Conservation (phyloP, 2,797 vertebrate genomes). For the Coracias cyanogaster region DNA sequence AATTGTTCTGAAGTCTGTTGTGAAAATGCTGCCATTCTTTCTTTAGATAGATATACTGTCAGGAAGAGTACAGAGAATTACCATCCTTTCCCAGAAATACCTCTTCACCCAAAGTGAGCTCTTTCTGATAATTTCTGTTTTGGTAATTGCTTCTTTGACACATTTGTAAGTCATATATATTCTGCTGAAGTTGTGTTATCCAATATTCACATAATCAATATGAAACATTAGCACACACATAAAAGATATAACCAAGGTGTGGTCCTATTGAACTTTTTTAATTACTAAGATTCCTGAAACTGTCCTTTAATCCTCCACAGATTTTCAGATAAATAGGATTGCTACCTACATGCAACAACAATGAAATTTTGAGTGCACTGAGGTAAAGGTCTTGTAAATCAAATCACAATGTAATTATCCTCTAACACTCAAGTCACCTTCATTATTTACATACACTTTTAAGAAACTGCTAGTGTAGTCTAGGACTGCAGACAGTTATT, state of each 20-base stretch:
- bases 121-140: neutral
- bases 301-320: slow-evolving; percentile 5
- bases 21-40: neutral
- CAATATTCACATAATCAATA: slow-evolving; percentile 47
- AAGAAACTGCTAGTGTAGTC: neutral
- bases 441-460: neutral
- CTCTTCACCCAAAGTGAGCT: neutral
- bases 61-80: neutral
- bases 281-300: slow-evolving; percentile 5
- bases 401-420: neutral
- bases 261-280: slow-evolving; percentile 16
- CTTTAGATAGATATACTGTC: neutral
- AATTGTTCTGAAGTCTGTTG: neutral
- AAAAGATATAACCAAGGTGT: neutral
- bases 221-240: neutral
- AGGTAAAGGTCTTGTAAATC: neutral
- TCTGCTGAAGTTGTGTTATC: slow-evolving; percentile 46
- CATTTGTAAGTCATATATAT: slow-evolving; percentile 5
- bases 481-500: neutral
- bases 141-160: slow-evolving; percentile 16
- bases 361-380: neutral
- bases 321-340: slow-evolving; percentile 15
- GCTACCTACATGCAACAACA: neutral
- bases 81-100: neutral
- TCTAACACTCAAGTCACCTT: neutral